Conservation (phyloP, 2,888 invertebrate genomes). For the Xylota segnis region DNA sequence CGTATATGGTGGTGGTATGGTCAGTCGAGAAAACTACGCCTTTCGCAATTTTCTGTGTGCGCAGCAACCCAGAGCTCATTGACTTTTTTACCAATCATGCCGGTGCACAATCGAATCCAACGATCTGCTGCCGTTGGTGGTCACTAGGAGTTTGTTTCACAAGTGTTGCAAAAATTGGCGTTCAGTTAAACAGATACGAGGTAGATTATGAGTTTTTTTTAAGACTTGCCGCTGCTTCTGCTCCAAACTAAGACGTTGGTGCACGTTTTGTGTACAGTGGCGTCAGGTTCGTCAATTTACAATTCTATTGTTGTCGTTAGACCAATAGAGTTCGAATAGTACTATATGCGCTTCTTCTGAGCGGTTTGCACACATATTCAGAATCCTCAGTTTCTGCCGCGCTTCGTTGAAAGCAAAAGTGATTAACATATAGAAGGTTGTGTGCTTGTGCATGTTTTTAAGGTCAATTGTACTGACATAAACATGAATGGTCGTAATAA, state of each 20-base stretch:
- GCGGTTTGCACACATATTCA: neutral
- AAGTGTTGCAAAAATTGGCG: slow-evolving; percentile 55
- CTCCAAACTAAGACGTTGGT: neutral
- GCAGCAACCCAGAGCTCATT: slow-evolving; percentile 47
- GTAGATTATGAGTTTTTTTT: slow-evolving; percentile 22
- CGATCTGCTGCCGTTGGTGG: slow-evolving; percentile 15
- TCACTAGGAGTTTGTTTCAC: slow-evolving; percentile 32
- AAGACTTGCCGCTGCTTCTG: slow-evolving; percentile 29
- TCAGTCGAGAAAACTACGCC: slow-evolving; percentile 46
- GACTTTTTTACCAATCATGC: slow-evolving; percentile 54
- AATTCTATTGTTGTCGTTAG: slow-evolving; percentile 60
- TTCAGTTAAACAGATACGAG: slow-evolving; percentile 38
- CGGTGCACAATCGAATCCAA: slow-evolving; percentile 47
- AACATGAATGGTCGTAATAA: slow-evolving; percentile 29
- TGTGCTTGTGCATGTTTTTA: slow-evolving; percentile 28
- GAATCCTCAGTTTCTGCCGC: slow-evolving; percentile 12
- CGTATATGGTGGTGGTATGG: slow-evolving; percentile 15
- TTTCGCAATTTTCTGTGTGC: slow-evolving; percentile 43
- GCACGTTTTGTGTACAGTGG: neutral
- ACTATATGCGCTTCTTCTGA: neutral
- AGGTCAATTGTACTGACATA: slow-evolving; percentile 48
- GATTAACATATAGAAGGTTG: slow-evolving; percentile 48
- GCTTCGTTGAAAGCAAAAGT: slow-evolving; percentile 44
- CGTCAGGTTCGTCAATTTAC: slow-evolving; percentile 31
- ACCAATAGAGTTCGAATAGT: slow-evolving; percentile 15